These are phyloP conservation scores for Cephonodes hylas DNA, from an alignment of 2,888 invertebrate species.

Conservation along the genomic window DNA sequence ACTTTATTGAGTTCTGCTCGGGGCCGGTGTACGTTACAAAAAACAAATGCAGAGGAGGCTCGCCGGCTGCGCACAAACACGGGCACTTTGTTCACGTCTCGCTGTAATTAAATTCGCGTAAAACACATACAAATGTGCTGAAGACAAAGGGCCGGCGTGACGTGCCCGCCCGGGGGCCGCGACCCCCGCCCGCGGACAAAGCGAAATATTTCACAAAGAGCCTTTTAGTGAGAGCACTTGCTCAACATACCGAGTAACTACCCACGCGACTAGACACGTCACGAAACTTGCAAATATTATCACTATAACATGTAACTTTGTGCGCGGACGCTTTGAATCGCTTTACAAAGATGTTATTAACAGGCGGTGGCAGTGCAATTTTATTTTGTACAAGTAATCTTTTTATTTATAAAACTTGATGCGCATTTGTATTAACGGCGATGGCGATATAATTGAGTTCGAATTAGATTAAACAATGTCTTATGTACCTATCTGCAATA, in stretches of 20 bases:
- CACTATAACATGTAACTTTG: background rate
- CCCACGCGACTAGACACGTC: background rate
- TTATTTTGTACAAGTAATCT: no score
- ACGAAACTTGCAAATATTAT: background rate
- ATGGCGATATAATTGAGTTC: no score
- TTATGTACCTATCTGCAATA: no score
- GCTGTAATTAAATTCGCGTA: background rate
- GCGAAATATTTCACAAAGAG: slow-evolving; percentile 12
- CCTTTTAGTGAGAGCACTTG: slow-evolving; percentile 2
- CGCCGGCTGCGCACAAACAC: background rate
- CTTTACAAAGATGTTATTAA: no score
- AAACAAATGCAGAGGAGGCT: background rate
- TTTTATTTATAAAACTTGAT: no score
- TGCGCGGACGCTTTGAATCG: no score
- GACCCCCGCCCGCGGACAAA: background rate
- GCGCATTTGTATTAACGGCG: no score
- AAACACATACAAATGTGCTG: background rate
- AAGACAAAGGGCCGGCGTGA: background rate
- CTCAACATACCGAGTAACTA: background rate
- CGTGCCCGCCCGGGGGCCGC: background rate
- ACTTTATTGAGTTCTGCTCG: no score
- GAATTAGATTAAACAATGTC: no score
- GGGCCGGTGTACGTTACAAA: background rate
- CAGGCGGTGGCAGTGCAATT: no score
- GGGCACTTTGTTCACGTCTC: background rate